Evolutionary conservation across 2,888 invertebrate species (phyloP), one percentile per base, ranked within the genome.

Genomic region (Drosophila barbarae): DNA sequence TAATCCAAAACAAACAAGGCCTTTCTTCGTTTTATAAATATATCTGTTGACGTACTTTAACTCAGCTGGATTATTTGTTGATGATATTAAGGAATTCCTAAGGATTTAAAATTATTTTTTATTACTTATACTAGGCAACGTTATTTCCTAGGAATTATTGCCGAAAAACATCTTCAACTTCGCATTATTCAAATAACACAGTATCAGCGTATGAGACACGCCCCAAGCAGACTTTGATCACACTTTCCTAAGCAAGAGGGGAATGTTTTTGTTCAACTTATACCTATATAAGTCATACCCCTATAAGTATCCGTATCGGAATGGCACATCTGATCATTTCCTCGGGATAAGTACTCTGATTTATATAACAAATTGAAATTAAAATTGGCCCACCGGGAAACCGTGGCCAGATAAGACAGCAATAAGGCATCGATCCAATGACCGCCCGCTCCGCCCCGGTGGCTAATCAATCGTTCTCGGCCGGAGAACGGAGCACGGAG

Each of bases 371-470:
- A 63, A 63, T 65, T 35, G 47, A 63, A 79, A 77, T 77, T 77
- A 77, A 77, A 66, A 47, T 35, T 69, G 69, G 49, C 56, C 41
- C 28, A 58, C 36, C 36, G 63, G 21, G 30, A 21, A 42, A 44
- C 36, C 36, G 42, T 38, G 50, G 21, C 34, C 39, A 63, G 78
- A 78, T 78, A 81, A 77, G 76, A 69, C 73, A 72, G 35, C 51
- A 51, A 68, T 39, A 56, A 13, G 51, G 30, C 46, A 44, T 42
- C 46, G 44, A 57, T 72, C 28, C 38, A 55, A 13, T 46, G 39
- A 13, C 46, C 46, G 23, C 35, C 30, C 46, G 23, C 13, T n/a
- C 18, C 36, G 30, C 10, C 13, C n/a, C 53, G 49, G 42, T 38
- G 46, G 56, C 51, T 58, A 72, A 72, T 60, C 68, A 51, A 66